Evolutionary conservation across 2,797 vertebrate species (phyloP).

Genomic region (Sebastiscus albofasciatus): DNA sequence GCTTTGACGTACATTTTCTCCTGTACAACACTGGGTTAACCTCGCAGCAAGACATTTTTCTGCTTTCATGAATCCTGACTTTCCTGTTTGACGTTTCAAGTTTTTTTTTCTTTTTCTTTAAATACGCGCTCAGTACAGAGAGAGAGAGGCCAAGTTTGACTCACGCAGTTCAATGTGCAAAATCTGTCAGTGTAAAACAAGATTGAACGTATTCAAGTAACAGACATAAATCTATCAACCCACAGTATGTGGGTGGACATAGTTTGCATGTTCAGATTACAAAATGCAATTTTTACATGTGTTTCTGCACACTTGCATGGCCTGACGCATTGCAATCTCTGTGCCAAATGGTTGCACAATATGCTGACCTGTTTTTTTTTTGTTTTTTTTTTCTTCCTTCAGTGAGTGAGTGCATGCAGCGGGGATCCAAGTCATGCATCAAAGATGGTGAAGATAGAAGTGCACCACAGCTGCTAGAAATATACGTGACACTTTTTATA

Average conservation of each 20-base stretch:
- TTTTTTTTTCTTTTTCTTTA: constrained; percentile 48
- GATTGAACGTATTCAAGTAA: background rate
- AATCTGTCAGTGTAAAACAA: background rate
- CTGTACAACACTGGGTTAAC: constrained; percentile 72
- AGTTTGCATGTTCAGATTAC: background rate
- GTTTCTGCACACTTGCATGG: constrained; percentile 33
- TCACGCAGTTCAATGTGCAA: constrained; percentile 23
- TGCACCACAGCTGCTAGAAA: constrained; percentile 45
- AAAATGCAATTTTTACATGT: constrained; percentile 28
- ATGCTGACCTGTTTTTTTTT: constrained; percentile 64
- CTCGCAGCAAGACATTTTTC: constrained; percentile 80
- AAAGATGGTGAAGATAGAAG: constrained; percentile 58
- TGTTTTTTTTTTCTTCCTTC: constrained; percentile 34
- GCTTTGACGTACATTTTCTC: constrained; percentile 48
- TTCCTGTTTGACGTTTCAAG: constrained; percentile 81
- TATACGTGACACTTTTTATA: constrained; percentile 40
- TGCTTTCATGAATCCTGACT: constrained; percentile 80
- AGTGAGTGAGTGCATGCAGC: constrained; percentile 47
- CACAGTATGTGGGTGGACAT: background rate
- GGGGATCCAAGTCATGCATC: constrained; percentile 57
- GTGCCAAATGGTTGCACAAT: constrained; percentile 75
- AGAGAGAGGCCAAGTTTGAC: constrained; percentile 31
- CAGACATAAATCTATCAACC: background rate
- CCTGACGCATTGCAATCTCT: constrained; percentile 32
- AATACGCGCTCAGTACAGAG: constrained; percentile 40